These are phyloP conservation scores for Drosophila dunni DNA, from an alignment of 1,140 invertebrate species.

Conservation along the genomic window DNA sequence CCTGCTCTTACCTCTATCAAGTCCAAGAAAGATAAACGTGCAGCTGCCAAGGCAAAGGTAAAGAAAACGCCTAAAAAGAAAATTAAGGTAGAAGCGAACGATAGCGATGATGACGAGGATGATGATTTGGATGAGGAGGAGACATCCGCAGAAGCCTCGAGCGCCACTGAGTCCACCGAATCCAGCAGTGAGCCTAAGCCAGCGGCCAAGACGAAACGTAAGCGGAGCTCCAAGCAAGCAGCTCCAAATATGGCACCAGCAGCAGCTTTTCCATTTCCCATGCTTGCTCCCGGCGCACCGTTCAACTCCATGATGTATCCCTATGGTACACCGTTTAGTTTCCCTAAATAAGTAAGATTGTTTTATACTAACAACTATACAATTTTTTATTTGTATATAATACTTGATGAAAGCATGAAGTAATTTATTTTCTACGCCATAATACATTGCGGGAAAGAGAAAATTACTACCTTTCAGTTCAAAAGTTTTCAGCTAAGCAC, in stretches of 20 bases:
- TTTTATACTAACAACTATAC: constrained; percentile 23
- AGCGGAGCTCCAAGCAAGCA: constrained; percentile 47
- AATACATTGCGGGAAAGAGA: background rate
- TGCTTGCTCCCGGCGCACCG: constrained; percentile 59
- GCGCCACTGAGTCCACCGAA: constrained; percentile 49
- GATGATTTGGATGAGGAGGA: constrained; percentile 45
- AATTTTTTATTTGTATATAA: constrained; percentile 31
- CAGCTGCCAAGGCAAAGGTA: constrained; percentile 22
- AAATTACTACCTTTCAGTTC: constrained; percentile 6
- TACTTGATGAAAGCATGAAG: background rate
- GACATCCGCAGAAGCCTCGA: constrained; percentile 29
- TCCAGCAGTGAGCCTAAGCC: constrained; percentile 52
- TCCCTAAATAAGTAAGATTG: constrained; percentile 45
- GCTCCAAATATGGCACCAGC: constrained; percentile 33
- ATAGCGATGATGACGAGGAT: constrained; percentile 57
- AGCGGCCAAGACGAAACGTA: constrained; percentile 49
- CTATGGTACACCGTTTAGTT: constrained; percentile 59
- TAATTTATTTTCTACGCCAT: background rate
- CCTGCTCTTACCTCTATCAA: constrained; percentile 19
- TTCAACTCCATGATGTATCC: constrained; percentile 70
- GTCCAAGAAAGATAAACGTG: constrained; percentile 52
- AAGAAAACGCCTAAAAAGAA: constrained; percentile 56
- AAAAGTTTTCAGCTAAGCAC: background rate
- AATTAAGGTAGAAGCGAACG: constrained; percentile 51
- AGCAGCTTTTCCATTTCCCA: constrained; percentile 58